Conservation (phyloP, 2,113 vertebrate species). For the Sarotherodon lohbergeri region DNA sequence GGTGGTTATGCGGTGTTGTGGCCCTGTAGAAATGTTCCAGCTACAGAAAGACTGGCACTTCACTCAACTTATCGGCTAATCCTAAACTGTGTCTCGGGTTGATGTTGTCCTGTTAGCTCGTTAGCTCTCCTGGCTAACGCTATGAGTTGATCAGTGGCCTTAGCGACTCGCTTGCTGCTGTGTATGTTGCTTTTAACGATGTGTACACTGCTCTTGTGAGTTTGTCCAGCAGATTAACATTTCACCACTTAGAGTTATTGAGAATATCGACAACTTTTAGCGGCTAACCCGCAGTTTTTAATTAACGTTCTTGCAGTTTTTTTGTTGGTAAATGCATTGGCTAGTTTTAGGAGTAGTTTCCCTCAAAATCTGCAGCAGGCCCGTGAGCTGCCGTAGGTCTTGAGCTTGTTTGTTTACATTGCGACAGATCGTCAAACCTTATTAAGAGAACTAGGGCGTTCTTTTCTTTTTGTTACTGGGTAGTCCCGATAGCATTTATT, state of each 20-base stretch:
- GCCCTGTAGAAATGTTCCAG: background rate
- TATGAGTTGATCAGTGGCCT: constrained; percentile 47
- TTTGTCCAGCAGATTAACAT: background rate
- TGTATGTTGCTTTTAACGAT: background rate
- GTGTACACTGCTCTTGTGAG: background rate
- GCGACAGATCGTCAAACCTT: background rate
- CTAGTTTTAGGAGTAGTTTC: background rate
- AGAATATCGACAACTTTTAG: background rate
- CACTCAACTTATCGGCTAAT: constrained; percentile 15
- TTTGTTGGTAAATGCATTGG: background rate
- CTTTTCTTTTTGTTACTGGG: background rate
- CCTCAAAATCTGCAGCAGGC: background rate
- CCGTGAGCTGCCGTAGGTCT: background rate
- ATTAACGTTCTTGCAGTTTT: background rate
- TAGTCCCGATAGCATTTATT: background rate
- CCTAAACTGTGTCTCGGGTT: constrained; percentile 27
- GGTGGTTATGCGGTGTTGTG: background rate
- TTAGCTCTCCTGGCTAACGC: constrained; percentile 57
- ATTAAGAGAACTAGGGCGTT: background rate
- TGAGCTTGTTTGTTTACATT: constrained; percentile 52
- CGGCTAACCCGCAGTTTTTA: background rate
- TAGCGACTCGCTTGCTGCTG: constrained; percentile 1
- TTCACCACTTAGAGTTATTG: background rate
- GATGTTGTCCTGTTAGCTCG: constrained; percentile 61
- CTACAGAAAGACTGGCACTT: background rate